Evolutionary conservation across 2,888 invertebrate genomes (phyloP).

Genomic region (Sphaerophoria rueppellii): DNA sequence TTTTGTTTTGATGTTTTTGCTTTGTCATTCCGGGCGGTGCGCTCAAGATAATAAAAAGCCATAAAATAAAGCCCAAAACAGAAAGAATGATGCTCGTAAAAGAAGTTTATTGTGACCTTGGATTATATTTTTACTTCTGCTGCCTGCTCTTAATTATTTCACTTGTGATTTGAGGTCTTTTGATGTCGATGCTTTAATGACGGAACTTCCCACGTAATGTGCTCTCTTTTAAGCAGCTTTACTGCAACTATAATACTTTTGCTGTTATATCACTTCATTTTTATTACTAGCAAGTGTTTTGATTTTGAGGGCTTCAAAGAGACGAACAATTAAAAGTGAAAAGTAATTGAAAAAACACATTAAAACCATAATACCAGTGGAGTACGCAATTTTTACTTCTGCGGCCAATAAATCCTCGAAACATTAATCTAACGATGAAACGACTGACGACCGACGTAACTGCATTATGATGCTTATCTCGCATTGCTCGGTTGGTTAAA

Average conservation of each 20-base stretch:
- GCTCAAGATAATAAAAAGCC: conserved; percentile 9
- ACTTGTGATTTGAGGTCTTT: not conserved
- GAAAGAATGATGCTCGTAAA: conserved; percentile 24
- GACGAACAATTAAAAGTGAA: conserved; percentile 17
- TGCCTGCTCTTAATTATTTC: not conserved
- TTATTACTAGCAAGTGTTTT: not conserved
- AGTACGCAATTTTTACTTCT: conserved; percentile 2
- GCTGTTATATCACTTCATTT: conserved; percentile 14
- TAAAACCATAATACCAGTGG: not conserved
- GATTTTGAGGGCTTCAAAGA: not conserved
- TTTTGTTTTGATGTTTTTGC: conserved; percentile 27
- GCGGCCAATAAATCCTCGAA: conserved; percentile 23
- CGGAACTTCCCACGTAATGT: conserved; percentile 25
- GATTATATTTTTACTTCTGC: not conserved
- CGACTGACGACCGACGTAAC: conserved; percentile 12
- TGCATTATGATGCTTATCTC: conserved; percentile 24
- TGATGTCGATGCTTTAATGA: not conserved
- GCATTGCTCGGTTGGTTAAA: conserved; percentile 7
- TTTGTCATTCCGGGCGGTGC: not conserved
- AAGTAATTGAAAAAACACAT: conserved; percentile 16
- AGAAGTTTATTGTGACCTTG: conserved; percentile 46
- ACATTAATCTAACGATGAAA: conserved; percentile 13
- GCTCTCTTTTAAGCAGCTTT: not conserved
- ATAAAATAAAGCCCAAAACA: conserved; percentile 13
- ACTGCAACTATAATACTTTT: conserved; percentile 19